These are phyloP conservation scores for Nebria ingens DNA, from an alignment of 1,140 invertebrate genomes.

Conservation along the genomic window DNA sequence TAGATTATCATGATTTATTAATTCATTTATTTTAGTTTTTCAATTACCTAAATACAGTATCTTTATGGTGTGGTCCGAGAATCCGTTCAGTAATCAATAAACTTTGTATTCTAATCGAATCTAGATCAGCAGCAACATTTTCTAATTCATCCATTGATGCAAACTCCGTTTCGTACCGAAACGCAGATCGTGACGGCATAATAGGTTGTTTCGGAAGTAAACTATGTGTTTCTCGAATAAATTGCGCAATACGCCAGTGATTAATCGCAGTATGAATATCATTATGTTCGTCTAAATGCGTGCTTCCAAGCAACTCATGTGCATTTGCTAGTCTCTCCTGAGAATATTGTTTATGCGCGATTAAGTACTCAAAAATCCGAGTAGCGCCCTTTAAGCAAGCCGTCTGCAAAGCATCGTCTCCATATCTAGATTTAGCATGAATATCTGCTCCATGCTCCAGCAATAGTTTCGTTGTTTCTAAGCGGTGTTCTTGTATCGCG, in stretches of 20 bases:
- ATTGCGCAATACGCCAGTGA: conserved; percentile 57
- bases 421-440: conserved; percentile 62
- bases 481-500: conserved; percentile 77
- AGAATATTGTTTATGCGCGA: conserved; percentile 49
- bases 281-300: conserved; percentile 73
- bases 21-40: too few species aligned
- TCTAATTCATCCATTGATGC: conserved; percentile 57
- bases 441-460: conserved; percentile 72
- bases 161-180: conserved; percentile 60
- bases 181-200: conserved; percentile 46
- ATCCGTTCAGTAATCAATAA: conserved; percentile 74
- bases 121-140: conserved; percentile 59
- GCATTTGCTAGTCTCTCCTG: conserved; percentile 65
- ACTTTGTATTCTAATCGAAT: conserved; percentile 72
- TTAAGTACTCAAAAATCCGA: conserved; percentile 68
- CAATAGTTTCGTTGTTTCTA: conserved; percentile 76
- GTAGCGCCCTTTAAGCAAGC: conserved; percentile 81
- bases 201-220: conserved; percentile 44
- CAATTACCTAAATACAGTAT: conserved; percentile 62
- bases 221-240: conserved; percentile 37
- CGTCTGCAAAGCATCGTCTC: conserved; percentile 84
- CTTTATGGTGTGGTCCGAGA: conserved; percentile 69
- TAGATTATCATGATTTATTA: not conserved
- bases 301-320: conserved; percentile 73
- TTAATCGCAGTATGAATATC: conserved; percentile 51